Conservation (phyloP, 2,888 invertebrate species). For the Leptopilina syphax region DNA sequence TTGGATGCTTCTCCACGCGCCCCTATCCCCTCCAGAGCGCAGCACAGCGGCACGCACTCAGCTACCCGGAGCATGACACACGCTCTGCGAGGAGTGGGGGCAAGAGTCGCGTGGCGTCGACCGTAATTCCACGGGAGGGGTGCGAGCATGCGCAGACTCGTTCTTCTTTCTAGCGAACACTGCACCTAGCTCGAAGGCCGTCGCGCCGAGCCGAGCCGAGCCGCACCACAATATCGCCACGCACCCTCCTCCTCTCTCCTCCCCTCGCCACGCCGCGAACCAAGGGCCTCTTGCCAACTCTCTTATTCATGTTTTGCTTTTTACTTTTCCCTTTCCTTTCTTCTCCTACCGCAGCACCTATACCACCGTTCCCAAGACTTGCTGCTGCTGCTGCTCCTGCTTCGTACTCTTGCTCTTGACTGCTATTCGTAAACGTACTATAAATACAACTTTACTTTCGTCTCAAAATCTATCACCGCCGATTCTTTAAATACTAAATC, state of each 20-base stretch:
- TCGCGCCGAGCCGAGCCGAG: neutral
- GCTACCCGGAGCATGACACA: constrained; percentile 73
- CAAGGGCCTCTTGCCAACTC: constrained; percentile 24
- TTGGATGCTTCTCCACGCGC: constrained; percentile 66
- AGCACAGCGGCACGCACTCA: constrained; percentile 68
- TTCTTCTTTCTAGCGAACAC: neutral
- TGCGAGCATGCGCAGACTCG: constrained; percentile 47
- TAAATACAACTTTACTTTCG: constrained; percentile 23
- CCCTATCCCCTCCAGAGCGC: constrained; percentile 65
- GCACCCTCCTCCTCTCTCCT: neutral
- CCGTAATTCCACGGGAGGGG: constrained; percentile 16
- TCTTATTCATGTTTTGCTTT: constrained; percentile 31
- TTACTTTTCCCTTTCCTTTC: constrained; percentile 27
- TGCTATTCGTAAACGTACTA: constrained; percentile 32
- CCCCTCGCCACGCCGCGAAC: neutral
- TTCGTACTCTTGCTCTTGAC: constrained; percentile 13
- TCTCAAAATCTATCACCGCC: constrained; percentile 2
- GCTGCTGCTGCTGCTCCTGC: neutral
- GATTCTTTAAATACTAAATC: neutral
- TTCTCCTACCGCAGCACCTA: constrained; percentile 26
- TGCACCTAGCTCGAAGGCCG: constrained; percentile 17
- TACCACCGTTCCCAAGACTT: neutral
- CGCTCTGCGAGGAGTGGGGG: constrained; percentile 69
- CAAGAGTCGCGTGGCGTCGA: constrained; percentile 73
- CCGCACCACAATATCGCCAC: constrained; percentile 9